Percentiles rank a stretch among this genome's conserved stretches.
Conservation (phyloP, 2,113 vertebrate genomes). For the Atractosteus spatula region DNA sequence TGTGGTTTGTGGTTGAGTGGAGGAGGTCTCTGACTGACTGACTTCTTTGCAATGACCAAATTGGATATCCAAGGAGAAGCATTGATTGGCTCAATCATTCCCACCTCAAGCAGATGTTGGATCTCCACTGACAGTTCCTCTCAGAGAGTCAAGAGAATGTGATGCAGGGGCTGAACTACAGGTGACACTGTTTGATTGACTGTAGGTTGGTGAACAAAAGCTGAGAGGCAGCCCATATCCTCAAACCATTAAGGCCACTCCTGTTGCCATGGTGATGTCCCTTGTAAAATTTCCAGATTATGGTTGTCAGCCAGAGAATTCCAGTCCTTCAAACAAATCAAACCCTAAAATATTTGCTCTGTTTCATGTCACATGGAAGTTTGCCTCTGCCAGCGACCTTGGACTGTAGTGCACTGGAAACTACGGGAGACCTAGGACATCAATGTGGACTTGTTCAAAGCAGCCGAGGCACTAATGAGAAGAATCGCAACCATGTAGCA, state of each 20-base stretch:
- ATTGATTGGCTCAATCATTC: slow-evolving; percentile 8
- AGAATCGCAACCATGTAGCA: background rate
- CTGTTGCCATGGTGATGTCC: slow-evolving; percentile 12
- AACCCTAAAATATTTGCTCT: background rate
- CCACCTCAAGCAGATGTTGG: background rate
- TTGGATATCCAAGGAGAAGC: slow-evolving; percentile 18
- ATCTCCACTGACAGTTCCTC: slow-evolving; percentile 14
- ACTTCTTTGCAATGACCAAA: background rate
- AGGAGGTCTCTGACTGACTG: background rate
- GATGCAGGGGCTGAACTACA: slow-evolving; percentile 11
- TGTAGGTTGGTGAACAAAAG: slow-evolving; percentile 9
- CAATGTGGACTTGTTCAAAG: background rate
- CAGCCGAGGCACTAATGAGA: background rate
- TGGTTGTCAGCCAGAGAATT: background rate
- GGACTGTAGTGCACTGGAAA: no score
- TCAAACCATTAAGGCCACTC: slow-evolving; percentile 7
- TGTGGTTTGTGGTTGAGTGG: no score
- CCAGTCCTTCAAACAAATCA: slow-evolving; percentile 1
- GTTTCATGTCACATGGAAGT: slow-evolving; percentile 24
- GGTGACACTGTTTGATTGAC: background rate
- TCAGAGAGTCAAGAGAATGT: background rate
- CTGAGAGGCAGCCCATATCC: slow-evolving; percentile 12
- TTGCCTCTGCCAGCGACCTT: no score
- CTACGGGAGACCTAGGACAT: no score
- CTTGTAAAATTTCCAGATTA: background rate